phyloP scores from a whole-genome alignment of 1,140 invertebrate genomes.

The Magallana gigas region DNA sequence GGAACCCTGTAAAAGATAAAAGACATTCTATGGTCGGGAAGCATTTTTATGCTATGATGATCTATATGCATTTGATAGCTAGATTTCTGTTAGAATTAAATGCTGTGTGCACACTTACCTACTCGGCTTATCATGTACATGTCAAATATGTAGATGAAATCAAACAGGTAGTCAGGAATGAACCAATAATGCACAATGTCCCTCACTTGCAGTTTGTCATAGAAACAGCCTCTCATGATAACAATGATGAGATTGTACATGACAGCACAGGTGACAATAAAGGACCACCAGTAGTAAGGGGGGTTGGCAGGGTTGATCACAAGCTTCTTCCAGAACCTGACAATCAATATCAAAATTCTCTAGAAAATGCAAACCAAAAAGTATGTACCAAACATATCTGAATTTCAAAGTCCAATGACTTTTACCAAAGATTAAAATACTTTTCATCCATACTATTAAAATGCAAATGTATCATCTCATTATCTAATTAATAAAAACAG shows the following conservation, averaged over 20 bases:
- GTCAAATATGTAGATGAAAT: slow-evolving; percentile 91
- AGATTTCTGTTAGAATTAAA: too few relatives aligned
- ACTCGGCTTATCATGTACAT: slow-evolving; percentile 91
- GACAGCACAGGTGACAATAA: slow-evolving; percentile 83
- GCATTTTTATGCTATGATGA: not conserved
- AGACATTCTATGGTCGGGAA: not conserved
- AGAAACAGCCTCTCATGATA: slow-evolving; percentile 92
- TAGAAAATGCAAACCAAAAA: not conserved
- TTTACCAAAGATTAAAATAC: not conserved
- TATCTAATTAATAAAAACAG: not conserved
- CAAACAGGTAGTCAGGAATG: slow-evolving; percentile 90
- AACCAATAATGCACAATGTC: slow-evolving; percentile 84
- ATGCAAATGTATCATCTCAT: not conserved
- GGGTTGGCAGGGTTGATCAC: slow-evolving; percentile 82
- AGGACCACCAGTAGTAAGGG: slow-evolving; percentile 83
- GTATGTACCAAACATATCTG: not conserved
- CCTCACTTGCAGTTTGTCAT: slow-evolving; percentile 87
- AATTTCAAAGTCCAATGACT: not conserved
- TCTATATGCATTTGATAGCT: not conserved
- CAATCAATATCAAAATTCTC: slow-evolving; percentile 45
- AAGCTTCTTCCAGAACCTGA: slow-evolving; percentile 68
- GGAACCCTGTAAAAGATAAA: slow-evolving; percentile 73
- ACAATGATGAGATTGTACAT: slow-evolving; percentile 95
- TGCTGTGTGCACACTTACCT: slow-evolving; percentile 82
- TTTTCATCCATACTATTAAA: not conserved